A percentile compares a stretch with the other conserved stretches of the same genome.
Evolutionary conservation across 2,797 vertebrate genomes (phyloP).

Genomic region (Halcyon badia): DNA sequence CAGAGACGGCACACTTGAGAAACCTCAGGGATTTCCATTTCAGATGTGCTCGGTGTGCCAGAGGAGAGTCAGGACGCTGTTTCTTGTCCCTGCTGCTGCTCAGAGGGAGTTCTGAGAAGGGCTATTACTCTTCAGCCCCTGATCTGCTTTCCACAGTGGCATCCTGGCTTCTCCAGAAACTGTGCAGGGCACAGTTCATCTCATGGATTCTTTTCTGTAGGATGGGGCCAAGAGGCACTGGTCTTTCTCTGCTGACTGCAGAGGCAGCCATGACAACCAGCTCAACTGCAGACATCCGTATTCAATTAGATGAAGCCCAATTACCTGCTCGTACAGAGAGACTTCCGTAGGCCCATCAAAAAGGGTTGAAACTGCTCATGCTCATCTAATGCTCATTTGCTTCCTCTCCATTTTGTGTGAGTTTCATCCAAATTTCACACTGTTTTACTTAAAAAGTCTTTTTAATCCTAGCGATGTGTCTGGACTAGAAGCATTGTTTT

Average conservation of each 20-base stretch:
- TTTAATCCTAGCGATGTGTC: neutral
- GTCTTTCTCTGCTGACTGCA: neutral
- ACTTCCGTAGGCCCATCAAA: neutral
- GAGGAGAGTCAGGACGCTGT: fast-evolving
- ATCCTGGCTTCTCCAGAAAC: neutral
- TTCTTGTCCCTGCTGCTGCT: neutral
- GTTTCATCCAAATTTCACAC: neutral
- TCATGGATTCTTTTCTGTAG: neutral
- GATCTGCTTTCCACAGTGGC: fast-evolving
- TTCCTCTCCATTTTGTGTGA: neutral
- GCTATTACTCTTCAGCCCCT: neutral
- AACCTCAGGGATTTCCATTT: neutral
- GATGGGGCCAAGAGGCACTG: neutral
- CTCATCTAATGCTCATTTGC: neutral
- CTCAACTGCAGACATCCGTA: neutral
- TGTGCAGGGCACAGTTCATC: neutral
- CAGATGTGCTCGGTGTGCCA: neutral
- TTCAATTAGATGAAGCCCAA: neutral
- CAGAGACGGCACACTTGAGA: neutral
- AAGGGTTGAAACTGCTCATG: neutral
- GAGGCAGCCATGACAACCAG: neutral
- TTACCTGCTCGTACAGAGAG: neutral
- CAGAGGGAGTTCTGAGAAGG: fast-evolving
- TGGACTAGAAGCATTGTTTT: neutral
- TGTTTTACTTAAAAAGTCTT: neutral